phyloP scores from a whole-genome alignment of 2,888 invertebrate species.

The Orgyia antiqua region DNA sequence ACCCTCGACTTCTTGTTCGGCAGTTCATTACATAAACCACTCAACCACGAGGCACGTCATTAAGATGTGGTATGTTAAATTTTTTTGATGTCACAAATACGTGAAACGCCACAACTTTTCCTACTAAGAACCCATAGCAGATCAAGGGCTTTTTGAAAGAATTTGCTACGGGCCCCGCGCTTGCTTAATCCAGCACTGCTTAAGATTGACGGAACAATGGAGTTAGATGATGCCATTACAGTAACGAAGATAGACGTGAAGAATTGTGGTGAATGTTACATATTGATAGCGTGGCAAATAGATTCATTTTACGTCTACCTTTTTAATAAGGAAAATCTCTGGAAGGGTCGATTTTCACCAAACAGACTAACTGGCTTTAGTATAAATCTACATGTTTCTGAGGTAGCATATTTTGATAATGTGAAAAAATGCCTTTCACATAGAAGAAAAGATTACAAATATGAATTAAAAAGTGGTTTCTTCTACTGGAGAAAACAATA shows the following conservation, averaged over 20 bases:
- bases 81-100: too few species aligned
- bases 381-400: slow-evolving; percentile 43
- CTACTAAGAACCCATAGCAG: too few species aligned
- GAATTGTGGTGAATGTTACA: slow-evolving; percentile 34
- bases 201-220: slow-evolving; percentile 29
- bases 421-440: slow-evolving; percentile 42
- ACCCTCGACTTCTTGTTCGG: too few species aligned
- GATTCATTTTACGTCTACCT: slow-evolving; percentile 52
- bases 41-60: too few species aligned
- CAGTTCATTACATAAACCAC: too few species aligned
- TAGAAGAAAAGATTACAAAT: slow-evolving; percentile 39
- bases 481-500: slow-evolving; percentile 57
- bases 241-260: slow-evolving; percentile 41
- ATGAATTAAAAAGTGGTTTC: slow-evolving; percentile 54
- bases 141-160: too few species aligned
- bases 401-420: slow-evolving; percentile 36
- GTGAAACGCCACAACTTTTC: too few species aligned
- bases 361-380: slow-evolving; percentile 49
- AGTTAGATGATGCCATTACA: slow-evolving; percentile 46
- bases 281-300: slow-evolving; percentile 50
- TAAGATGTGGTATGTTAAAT: too few species aligned
- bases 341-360: slow-evolving; percentile 54
- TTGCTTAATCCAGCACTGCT: too few species aligned
- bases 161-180: too few species aligned
- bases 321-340: slow-evolving; percentile 39